Evolutionary conservation across 2,113 vertebrate genomes (phyloP).

Genomic region (Cyanoderma ruficeps): DNA sequence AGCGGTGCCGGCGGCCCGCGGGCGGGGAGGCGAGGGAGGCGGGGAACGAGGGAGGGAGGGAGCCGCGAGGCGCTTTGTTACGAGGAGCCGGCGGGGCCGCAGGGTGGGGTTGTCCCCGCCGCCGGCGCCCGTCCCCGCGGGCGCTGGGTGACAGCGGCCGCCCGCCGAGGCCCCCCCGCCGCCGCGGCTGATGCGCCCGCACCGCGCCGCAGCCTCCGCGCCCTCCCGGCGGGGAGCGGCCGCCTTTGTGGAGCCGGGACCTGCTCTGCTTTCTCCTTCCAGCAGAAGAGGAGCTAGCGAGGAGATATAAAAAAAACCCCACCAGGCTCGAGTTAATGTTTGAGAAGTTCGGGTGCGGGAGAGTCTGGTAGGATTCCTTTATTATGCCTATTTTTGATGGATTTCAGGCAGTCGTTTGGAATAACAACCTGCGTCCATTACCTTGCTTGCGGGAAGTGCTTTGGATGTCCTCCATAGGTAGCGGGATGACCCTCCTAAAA

Average conservation of each 20-base stretch:
- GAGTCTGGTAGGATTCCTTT: conserved; percentile 51
- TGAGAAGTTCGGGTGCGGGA: conserved; percentile 39
- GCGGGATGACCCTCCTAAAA: not conserved
- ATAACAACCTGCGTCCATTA: conserved; percentile 30
- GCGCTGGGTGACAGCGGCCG: too few relatives aligned
- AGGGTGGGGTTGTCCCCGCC: too few relatives aligned
- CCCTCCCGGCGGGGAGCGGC: conserved; percentile 20
- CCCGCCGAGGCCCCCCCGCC: too few relatives aligned
- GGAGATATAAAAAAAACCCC: not conserved
- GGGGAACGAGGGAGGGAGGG: too few relatives aligned
- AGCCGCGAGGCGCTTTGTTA: too few relatives aligned
- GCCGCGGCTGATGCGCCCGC: not conserved
- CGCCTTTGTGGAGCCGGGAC: conserved; percentile 53
- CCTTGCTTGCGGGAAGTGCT: conserved; percentile 15
- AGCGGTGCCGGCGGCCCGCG: too few relatives aligned
- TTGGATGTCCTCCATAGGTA: conserved; percentile 8
- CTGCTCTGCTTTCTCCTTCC: not conserved
- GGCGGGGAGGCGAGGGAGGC: too few relatives aligned
- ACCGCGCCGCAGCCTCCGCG: conserved; percentile 22
- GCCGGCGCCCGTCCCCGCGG: too few relatives aligned
- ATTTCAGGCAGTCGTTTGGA: not conserved
- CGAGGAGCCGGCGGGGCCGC: too few relatives aligned
- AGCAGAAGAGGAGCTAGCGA: conserved; percentile 4
- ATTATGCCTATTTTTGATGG: not conserved
- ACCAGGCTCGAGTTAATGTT: conserved; percentile 13